These are phyloP conservation scores for Chrysomela aeneicollis DNA, from an alignment of 2,888 invertebrate species.

Conservation along the genomic window DNA sequence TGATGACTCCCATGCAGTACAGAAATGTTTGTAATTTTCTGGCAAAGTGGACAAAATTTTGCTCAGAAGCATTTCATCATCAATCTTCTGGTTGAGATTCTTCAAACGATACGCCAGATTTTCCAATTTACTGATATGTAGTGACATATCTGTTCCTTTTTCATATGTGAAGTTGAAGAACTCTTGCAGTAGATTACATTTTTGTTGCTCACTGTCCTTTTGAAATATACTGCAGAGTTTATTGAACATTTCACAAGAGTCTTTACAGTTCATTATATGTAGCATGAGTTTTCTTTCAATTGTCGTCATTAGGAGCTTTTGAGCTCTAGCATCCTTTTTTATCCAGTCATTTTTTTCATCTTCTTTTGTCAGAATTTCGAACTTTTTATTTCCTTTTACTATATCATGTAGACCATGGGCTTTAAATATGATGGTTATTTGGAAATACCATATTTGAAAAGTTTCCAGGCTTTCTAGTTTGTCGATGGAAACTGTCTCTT, in stretches of 20 bases:
- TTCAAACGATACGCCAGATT: not conserved
- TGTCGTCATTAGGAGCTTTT: constrained; percentile 25
- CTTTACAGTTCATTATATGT: constrained; percentile 25
- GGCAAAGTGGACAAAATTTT: not conserved
- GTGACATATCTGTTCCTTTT: not conserved
- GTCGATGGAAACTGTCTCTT: no score
- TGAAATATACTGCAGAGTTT: constrained; percentile 21
- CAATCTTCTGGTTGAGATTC: not conserved
- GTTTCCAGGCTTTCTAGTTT: constrained; percentile 13
- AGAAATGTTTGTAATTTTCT: not conserved
- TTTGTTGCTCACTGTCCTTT: constrained; percentile 23
- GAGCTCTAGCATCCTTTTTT: constrained; percentile 19
- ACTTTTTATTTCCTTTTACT: constrained; percentile 25
- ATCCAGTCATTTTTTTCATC: no score
- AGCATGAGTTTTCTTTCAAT: constrained; percentile 19
- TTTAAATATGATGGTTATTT: no score
- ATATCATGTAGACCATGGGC: constrained; percentile 20
- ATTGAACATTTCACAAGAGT: constrained; percentile 18
- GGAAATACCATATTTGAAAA: constrained; percentile 25
- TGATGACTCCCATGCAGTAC: constrained; percentile 10
- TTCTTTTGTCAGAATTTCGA: not conserved
- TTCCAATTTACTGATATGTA: not conserved
- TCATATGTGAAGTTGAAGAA: constrained; percentile 24
- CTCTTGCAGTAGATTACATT: constrained; percentile 22
- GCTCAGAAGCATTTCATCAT: not conserved